Conservation (phyloP, 2,113 vertebrate genomes). For the cattle (Bos taurus) region DNA sequence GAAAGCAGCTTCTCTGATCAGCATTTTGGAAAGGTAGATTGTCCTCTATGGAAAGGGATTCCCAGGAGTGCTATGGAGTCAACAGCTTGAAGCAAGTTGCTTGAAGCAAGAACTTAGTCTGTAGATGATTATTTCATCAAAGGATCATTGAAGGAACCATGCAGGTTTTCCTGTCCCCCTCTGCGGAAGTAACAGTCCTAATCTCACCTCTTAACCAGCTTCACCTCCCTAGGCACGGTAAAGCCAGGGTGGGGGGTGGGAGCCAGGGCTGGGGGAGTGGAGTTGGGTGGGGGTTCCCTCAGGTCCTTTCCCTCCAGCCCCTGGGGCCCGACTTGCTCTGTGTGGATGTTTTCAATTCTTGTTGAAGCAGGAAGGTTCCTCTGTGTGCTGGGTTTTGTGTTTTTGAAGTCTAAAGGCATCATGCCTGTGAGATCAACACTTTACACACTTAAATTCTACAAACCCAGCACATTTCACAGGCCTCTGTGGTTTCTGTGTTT, state of each 20-base stretch:
- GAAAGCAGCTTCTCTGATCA: neutral
- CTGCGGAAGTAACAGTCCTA: neutral
- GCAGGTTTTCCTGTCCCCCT: too few species aligned
- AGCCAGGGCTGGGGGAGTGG: too few species aligned
- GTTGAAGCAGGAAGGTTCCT: neutral
- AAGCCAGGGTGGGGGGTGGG: rapidly evolving
- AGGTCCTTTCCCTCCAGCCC: rapidly evolving
- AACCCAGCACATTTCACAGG: neutral
- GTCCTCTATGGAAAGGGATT: neutral
- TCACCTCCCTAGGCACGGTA: rapidly evolving
- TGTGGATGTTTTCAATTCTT: neutral
- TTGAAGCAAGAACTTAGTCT: neutral
- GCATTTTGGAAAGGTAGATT: neutral
- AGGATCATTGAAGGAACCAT: neutral
- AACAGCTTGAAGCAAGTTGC: neutral
- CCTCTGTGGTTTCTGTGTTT: neutral
- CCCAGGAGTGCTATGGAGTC: neutral
- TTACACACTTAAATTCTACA: neutral
- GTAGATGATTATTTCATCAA: neutral
- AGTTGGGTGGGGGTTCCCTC: rapidly evolving
- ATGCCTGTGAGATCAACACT: neutral
- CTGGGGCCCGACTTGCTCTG: neutral
- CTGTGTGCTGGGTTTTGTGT: neutral
- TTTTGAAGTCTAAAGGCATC: neutral
- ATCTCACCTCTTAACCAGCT: neutral